Evolutionary conservation across 2,888 invertebrate species (phyloP), one percentile per base, ranked within the genome.

Genomic region (Lithophane socia): DNA sequence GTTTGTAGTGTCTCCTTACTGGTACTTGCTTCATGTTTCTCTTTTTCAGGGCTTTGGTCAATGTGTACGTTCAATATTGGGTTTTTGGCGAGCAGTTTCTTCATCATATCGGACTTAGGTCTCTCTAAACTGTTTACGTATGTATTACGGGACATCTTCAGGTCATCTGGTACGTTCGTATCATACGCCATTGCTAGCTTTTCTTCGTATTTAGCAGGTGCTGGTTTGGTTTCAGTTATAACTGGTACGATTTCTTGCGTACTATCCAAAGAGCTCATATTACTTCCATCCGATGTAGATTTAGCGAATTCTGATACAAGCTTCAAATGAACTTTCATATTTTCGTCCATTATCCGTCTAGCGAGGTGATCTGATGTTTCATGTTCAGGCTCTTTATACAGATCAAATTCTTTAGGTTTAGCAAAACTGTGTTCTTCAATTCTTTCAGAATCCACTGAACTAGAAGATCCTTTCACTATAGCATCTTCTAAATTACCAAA

Each of bases 401-500:
- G 80, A 71, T 94, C 93, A 64, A 93, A 91, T 60, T 92, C 92
- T 88, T 88, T 93, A 70, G 88, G 83, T 80, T 92, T 94, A 72
- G 88, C 92, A 66, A 88, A 87, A 76, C 93, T 93, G 44, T 91
- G 91, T 64, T 94, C 92, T 67, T 95, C 94, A 21, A 86, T 89
- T 82, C 93, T 93, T 3, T 97, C 97, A 1, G 95, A 94, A 37
- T 97, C 96, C 44, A 97, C 92, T 60, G 97, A 97, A 86, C 96
- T 95, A 65, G 91, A 95, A 0, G 96, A 97, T 8, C 95, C 96
- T 89, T 97, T 97, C 80, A 98, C 97, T 47, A 98, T 97, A n/a
- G 98, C 98, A 88, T 98, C 98, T 92, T 98, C 98, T 84, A 98
- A 95, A 83, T 97, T 98, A 4, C 98, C 98, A 97, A 98, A 98